Percentiles rank a stretch among this genome's conserved stretches.
Evolutionary conservation across 2,888 invertebrate species (phyloP).

Genomic region (Pterostichus madidus): DNA sequence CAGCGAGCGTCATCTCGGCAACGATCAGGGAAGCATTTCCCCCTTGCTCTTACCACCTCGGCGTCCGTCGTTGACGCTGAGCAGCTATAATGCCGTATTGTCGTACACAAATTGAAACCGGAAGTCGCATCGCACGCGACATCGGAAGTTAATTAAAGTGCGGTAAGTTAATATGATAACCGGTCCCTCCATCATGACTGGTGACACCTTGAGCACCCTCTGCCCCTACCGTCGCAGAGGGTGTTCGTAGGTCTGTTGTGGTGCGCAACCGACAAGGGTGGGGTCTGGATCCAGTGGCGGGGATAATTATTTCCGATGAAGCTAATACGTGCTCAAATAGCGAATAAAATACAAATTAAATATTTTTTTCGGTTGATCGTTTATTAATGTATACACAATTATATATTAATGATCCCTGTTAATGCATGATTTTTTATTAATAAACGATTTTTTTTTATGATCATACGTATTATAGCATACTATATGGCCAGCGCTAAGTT

Average conservation of each 20-base stretch:
- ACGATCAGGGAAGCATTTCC: too few relatives aligned
- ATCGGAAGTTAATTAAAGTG: constrained; percentile 67
- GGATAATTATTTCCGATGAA: neutral
- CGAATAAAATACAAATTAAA: too few relatives aligned
- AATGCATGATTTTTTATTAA: too few relatives aligned
- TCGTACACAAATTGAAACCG: constrained; percentile 67
- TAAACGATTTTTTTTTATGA: too few relatives aligned
- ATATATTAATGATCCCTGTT: too few relatives aligned
- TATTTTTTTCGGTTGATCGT: too few relatives aligned
- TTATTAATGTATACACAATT: too few relatives aligned
- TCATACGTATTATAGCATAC: too few relatives aligned
- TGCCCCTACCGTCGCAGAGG: too few relatives aligned
- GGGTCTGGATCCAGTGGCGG: neutral
- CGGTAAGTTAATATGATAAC: constrained; percentile 66
- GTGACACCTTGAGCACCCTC: constrained; percentile 27
- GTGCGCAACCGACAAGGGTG: neutral
- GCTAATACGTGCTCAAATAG: neutral
- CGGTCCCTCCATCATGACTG: constrained; percentile 48
- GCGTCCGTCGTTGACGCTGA: constrained; percentile 13
- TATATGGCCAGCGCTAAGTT: too few relatives aligned
- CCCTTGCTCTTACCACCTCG: neutral
- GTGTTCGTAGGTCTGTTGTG: neutral
- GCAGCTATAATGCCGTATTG: constrained; percentile 62
- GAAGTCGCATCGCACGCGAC: constrained; percentile 64
- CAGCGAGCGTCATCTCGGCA: neutral